A percentile compares a stretch with the other conserved stretches of the same genome.
Conservation (phyloP, 1,140 invertebrate genomes). For the Zaprionus tsacasi region DNA sequence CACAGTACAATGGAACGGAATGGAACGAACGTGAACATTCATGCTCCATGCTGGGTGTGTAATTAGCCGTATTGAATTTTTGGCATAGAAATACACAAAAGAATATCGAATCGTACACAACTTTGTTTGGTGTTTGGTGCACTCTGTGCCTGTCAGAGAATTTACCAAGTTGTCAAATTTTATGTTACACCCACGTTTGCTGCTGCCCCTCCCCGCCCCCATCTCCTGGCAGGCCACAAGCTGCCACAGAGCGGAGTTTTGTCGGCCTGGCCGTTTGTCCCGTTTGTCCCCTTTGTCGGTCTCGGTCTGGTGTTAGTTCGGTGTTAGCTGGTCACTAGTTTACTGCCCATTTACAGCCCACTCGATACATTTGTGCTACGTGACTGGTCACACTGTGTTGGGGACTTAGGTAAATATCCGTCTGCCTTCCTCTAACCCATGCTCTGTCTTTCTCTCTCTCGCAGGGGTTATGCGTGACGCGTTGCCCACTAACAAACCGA, state of each 20-base stretch:
- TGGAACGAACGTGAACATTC: conserved; percentile 1
- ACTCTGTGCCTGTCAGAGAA: conserved; percentile 69
- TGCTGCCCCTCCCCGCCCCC: neutral
- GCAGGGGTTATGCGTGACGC: conserved; percentile 38
- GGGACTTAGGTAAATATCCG: conserved; percentile 23
- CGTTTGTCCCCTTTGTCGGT: conserved; percentile 8
- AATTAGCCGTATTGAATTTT: conserved; percentile 81
- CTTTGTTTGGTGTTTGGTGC: conserved; percentile 75
- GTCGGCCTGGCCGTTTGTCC: conserved; percentile 7
- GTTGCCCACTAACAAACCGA: conserved; percentile 51
- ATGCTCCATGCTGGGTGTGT: conserved; percentile 55
- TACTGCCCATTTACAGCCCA: conserved; percentile 68
- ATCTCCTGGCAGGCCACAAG: conserved; percentile 15
- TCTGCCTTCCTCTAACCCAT: neutral
- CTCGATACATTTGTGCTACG: conserved; percentile 79
- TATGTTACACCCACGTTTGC: conserved; percentile 46
- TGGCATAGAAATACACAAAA: conserved; percentile 77
- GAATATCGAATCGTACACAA: conserved; percentile 56
- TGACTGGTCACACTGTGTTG: conserved; percentile 67
- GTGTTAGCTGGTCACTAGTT: conserved; percentile 67
- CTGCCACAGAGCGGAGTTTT: conserved; percentile 38
- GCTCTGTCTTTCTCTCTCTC: conserved; percentile 1
- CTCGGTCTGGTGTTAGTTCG: conserved; percentile 26
- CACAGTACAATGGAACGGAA: conserved; percentile 45
- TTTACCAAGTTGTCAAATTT: conserved; percentile 81